phyloP scores from a whole-genome alignment of 2,797 vertebrate genomes.

The Macropodus opercularis region DNA sequence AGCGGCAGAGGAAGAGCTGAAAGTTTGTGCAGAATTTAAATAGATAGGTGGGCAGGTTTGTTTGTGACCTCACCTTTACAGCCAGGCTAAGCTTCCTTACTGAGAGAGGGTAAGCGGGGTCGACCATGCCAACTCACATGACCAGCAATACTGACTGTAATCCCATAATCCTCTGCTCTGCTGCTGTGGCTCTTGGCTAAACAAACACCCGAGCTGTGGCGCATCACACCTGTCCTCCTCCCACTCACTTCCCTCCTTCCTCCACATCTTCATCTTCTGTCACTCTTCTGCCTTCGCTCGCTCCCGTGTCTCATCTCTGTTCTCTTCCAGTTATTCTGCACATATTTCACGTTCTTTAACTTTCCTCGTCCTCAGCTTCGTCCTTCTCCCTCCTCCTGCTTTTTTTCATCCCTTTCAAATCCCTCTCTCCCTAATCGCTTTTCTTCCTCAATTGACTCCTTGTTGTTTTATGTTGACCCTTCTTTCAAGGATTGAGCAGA shows the following conservation, averaged over 20 bases:
- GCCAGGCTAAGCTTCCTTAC: conserved; percentile 77
- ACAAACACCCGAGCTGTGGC: conserved; percentile 61
- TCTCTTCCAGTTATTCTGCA: conserved; percentile 8
- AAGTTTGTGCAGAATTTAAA: conserved; percentile 32
- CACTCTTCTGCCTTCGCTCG: background rate
- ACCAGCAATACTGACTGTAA: conserved; percentile 73
- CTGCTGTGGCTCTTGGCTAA: conserved; percentile 62
- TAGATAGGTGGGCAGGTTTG: conserved; percentile 34
- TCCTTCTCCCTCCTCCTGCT: conserved; percentile 13
- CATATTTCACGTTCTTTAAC: background rate
- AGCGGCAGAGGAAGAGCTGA: conserved; percentile 14
- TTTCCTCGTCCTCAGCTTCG: background rate
- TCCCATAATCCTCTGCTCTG: conserved; percentile 79
- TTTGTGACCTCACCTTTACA: conserved; percentile 67
- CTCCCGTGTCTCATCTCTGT: background rate
- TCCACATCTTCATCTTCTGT: background rate
- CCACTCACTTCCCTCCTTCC: background rate
- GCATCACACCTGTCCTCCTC: conserved; percentile 61
- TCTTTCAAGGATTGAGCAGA: conserved; percentile 24
- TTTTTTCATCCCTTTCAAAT: conserved; percentile 37
- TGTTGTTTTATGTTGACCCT: conserved; percentile 36
- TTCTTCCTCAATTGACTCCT: conserved; percentile 39
- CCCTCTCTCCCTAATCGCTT: conserved; percentile 54
- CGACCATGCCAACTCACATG: conserved; percentile 77
- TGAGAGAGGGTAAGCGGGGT: conserved; percentile 77